Base-by-base conservation (phyloP, 2,888 invertebrate species). In the Aporophyla lueneburgensis region DNA sequence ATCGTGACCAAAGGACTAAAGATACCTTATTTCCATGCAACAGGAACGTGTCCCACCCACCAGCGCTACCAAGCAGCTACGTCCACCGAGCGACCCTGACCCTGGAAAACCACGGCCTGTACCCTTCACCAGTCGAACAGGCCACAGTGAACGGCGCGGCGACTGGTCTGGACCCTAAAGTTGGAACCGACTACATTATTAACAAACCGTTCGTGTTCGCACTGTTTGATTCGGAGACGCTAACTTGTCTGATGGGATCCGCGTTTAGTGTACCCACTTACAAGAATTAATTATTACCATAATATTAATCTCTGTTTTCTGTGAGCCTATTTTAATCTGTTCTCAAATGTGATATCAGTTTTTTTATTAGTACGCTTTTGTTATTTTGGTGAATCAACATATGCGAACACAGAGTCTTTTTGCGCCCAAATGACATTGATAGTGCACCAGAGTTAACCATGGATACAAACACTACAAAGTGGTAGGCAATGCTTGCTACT, bases 41-140 rank as follows among this genome's bases (percentile, higher is more conserved):
- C 85, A 90, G 89, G 70, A 85, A 88, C 71, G 86, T 89, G 54
- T 90, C 90, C 3, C 24, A 84, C 3, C 91, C 91, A 0, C 68
- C 89, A 12, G 87, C 87, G 0, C 7, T 83, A 6, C 89, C 89
- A 1, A 85, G 84, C 54, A 84, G 81, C 27, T 87, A 80, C 69
- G 24, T 87, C 2, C 89, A 90, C 5, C 83, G 87, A 3, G 85
- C 82, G 0, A 86, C 88, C 0, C 43, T 88, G 0, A 78, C 79
- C 0, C 19, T 90, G 0, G 74, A 86, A 63, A 84, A 80, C 16
- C 46, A 70, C 0, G 88, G 88, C 0, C 14, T 88, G 7, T 10
- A 24, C 1, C 61, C 79, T 0, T 9, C 84, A 0, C 56, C 78
- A 7, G 9, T 27, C 4, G 65, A 24, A 54, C 51, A 56, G 5